Evolutionary conservation across 2,888 invertebrate species (phyloP).

Genomic region (Metopia argyrocephala): DNA sequence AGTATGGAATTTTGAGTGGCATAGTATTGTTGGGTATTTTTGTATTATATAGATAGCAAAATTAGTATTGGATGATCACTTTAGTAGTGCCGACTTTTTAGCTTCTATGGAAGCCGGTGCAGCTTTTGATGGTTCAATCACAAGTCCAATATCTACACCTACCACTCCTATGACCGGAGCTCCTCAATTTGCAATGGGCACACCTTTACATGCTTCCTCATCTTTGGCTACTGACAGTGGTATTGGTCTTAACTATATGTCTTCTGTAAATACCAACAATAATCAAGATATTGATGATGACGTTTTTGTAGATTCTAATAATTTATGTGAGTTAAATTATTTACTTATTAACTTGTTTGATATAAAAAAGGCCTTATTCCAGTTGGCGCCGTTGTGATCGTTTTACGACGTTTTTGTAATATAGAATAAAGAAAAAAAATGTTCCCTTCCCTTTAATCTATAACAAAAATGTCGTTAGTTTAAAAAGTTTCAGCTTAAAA

Average conservation of each 20-base stretch:
- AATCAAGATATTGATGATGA: conserved; percentile 77
- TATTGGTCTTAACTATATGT: conserved; percentile 77
- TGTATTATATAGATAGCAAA: conserved; percentile 85
- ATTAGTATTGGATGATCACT: conserved; percentile 92
- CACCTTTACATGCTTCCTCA: conserved; percentile 69
- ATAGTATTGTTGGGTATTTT: neutral
- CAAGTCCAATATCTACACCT: conserved; percentile 76
- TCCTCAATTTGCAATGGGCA: conserved; percentile 73
- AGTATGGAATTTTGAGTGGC: neutral
- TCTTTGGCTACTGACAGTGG: conserved; percentile 77
- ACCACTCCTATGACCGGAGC: conserved; percentile 75
- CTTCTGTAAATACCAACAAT: conserved; percentile 68
- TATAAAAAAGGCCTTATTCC: too few relatives aligned
- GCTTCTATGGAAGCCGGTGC: conserved; percentile 78
- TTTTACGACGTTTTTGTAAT: neutral
- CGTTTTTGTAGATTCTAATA: conserved; percentile 73
- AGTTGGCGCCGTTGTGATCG: too few relatives aligned
- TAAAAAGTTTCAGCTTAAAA: neutral
- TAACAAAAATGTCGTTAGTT: neutral
- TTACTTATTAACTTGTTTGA: too few relatives aligned
- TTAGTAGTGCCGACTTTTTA: conserved; percentile 79
- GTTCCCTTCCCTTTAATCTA: too few relatives aligned
- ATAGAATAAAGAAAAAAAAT: too few relatives aligned
- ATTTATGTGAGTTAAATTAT: conserved; percentile 64
- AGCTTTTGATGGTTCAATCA: conserved; percentile 75